Base-by-base conservation (phyloP, 2,797 vertebrate species). In the Meriones psammophilus region DNA sequence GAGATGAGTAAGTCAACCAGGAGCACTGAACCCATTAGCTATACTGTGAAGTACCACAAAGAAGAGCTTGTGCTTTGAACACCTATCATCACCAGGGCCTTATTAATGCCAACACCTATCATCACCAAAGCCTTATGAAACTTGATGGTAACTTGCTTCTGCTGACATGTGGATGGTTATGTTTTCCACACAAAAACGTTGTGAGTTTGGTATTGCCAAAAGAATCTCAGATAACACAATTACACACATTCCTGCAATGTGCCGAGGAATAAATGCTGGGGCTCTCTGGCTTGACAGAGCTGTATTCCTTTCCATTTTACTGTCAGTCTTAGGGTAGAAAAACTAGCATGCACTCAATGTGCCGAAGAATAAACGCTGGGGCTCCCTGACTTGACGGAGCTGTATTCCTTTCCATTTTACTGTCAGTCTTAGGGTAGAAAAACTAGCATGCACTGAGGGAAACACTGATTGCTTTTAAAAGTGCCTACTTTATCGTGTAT, bases 81-180 rank as follows among this genome's bases (percentile, higher is more conserved):
- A 58, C 8, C 15, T 64, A 22, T 30, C 33, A 42, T 94, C 80
- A 68, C 73, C 56, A 56, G 91, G 88, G 54, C 88, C 81, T 66
- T 83, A 20, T 36, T n/a, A n/a, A n/a, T n/a, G 58, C 3, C 92
- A 84, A 46, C 3, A 58, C 8, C 15, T 64, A 22, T 30, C 33
- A 42, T 94, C 80, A 68, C 73, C 56, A 56, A 92, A 91, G 54
- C 88, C 81, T 66, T 83, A 20, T 36, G 91, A 88, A n/a, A 46
- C 24, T 85, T 80, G 28, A 91, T 89, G 77, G 24, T n/a, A 39
- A 58, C 68, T 79, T 64, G 58, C 71, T 68, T 91, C 30, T 39
- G 17, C 15, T 6, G 20, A 62, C 3, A 36, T 26, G 9, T 20
- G 26, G 24, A 12, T 22, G 1, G 3, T 88, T 64, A 73, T 60